Percentiles rank a stretch among this genome's conserved stretches.
phyloP scores from a whole-genome alignment of 1,140 invertebrate genomes.

The Brachionus plicatilis region DNA sequence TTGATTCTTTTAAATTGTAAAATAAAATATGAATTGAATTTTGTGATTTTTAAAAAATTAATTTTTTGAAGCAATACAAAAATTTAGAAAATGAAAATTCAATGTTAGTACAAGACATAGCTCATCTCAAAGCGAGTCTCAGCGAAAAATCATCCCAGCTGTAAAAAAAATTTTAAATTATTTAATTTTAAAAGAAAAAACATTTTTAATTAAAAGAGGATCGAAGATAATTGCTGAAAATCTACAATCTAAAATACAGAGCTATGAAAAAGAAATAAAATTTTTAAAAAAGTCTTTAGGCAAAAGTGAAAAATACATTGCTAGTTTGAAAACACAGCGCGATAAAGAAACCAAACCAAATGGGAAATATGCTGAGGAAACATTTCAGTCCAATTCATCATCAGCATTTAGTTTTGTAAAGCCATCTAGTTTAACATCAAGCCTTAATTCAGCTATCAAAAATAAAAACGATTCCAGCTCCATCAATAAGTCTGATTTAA shows the following conservation, averaged over 20 bases:
- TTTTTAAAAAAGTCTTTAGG: constrained; percentile 51
- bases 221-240: neutral
- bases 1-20: no score
- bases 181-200: neutral
- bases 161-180: constrained; percentile 3
- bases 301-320: constrained; percentile 51
- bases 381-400: constrained; percentile 28
- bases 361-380: constrained; percentile 27
- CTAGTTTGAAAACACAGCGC: constrained; percentile 47
- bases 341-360: constrained; percentile 38
- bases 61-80: neutral
- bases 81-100: constrained; percentile 23
- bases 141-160: constrained; percentile 26
- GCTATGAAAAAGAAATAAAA: constrained; percentile 49
- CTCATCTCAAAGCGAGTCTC: neutral
- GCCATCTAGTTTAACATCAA: neutral
- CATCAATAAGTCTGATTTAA: neutral
- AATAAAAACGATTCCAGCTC: neutral
- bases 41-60: neutral
- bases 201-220: neutral
- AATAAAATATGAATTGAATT: no score
- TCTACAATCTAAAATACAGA: constrained; percentile 49
- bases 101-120: neutral
- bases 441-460: neutral
- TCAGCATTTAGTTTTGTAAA: neutral